Base-by-base conservation (phyloP, 2,113 vertebrate genomes). In the Neofelis nebulosa region DNA sequence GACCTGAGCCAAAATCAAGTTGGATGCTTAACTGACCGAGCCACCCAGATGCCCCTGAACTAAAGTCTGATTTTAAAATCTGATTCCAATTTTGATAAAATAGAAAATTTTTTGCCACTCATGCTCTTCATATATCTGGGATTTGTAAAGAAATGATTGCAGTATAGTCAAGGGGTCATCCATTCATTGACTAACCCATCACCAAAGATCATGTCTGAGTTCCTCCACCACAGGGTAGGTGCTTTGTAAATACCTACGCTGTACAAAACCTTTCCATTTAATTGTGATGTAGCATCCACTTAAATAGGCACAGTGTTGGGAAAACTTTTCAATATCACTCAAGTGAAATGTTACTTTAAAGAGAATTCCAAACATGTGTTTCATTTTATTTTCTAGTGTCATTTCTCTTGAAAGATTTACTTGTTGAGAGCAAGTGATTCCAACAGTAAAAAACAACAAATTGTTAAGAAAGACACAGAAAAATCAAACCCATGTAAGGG, bases 321-420 rank as follows among this genome's bases (percentile, higher is more conserved):
- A 50, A 89, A 84, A 57, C 55, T 18, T 48, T 88, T 84, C 69
- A 80, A 78, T 21, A 82, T 52, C 41, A 68, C 36, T 23, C 14
- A 89, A 88, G 36, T 38, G 38, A 87, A 86, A 89, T 38, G 31
- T 38, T 76, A 36, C 63, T 95, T 92, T 84, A 68, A 88, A 83
- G 74, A 94, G 27, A 52, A n/a, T 97, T 25, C n/a, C 63, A 55
- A 48, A 55, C 38, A 85, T 73, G 61, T 68, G 79, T 25, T 95
- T 82, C 81, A 50, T 91, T 89, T 74, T 61, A 6, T 52, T 96
- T 89, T 66, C 25, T 57, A n/a, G 50, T 57, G 33, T 81, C 23
- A 76, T 85, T 97, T 96, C n/a, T 92, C 78, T 76, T 65, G 4
- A 61, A 94, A 90, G 79, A 83, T 63, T 65, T 55, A 23, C n/a